Conservation (phyloP, 2,797 vertebrate species). For the Nyctibius grandis region DNA sequence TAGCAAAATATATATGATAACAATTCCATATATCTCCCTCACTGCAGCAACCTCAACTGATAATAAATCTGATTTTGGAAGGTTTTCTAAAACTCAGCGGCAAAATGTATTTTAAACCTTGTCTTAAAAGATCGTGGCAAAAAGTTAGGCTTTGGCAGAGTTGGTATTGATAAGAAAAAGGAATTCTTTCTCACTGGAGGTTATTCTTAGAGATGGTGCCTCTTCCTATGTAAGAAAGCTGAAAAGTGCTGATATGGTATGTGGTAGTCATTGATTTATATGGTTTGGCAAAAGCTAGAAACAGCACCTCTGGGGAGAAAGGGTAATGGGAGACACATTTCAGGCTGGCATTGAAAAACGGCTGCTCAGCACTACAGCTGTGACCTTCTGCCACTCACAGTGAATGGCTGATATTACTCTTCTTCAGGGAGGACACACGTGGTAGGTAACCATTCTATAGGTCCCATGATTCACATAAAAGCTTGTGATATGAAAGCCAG, state of each 20-base stretch:
- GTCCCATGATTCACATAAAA: not conserved
- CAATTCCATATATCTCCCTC: not conserved
- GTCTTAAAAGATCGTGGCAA: not conserved
- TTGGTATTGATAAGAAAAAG: not conserved
- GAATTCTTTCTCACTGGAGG: not conserved
- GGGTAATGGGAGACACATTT: not conserved
- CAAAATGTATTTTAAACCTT: not conserved
- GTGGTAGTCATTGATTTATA: not conserved
- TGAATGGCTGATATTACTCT: not conserved
- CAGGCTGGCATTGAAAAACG: not conserved
- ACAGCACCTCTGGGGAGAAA: not conserved
- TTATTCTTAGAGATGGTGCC: not conserved
- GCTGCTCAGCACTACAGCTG: not conserved
- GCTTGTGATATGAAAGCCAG: not conserved
- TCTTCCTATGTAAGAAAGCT: not conserved
- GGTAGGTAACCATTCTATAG: not conserved
- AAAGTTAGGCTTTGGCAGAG: not conserved
- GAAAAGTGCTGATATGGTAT: not conserved
- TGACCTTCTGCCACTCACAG: not conserved
- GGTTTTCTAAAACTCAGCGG: not conserved
- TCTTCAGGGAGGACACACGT: not conserved
- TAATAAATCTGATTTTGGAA: not conserved
- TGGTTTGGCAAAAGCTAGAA: not conserved
- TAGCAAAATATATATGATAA: conserved; percentile 10
- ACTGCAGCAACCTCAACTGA: not conserved